A percentile compares a stretch with the other conserved stretches of the same genome.
Evolutionary conservation across 2,797 vertebrate genomes (phyloP).

Genomic region (Anas bahamensis): DNA sequence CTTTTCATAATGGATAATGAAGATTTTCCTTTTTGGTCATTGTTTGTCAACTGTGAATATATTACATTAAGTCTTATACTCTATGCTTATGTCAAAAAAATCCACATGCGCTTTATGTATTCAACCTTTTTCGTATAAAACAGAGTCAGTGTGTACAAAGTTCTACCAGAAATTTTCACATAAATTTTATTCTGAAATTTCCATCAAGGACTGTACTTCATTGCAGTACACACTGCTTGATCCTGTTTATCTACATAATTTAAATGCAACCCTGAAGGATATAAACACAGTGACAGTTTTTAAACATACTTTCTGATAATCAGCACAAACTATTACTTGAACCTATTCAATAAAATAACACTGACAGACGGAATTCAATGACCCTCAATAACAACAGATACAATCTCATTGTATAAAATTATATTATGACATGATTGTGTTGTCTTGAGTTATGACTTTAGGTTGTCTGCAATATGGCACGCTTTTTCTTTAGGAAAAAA

Average conservation of each 20-base stretch:
- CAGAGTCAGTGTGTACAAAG: not conserved
- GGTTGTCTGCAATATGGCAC: conserved; percentile 49
- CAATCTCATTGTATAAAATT: conserved; percentile 47
- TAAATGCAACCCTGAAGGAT: conserved; percentile 30
- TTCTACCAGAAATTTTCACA: not conserved
- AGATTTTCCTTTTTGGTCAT: not conserved
- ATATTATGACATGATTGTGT: conserved; percentile 44
- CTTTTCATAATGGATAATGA: not conserved
- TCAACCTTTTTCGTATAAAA: not conserved
- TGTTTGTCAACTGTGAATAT: not conserved
- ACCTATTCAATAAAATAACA: conserved; percentile 35
- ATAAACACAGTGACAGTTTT: conserved; percentile 52
- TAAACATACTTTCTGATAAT: conserved; percentile 54
- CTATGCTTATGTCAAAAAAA: not conserved
- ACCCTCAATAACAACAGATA: conserved; percentile 52
- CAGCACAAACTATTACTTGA: conserved; percentile 51
- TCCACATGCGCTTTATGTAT: not conserved
- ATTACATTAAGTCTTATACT: not conserved
- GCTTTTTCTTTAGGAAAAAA: conserved; percentile 1
- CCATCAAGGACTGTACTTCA: not conserved
- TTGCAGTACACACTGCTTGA: not conserved
- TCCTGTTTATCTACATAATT: conserved; percentile 56
- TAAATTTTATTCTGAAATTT: not conserved
- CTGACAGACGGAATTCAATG: conserved; percentile 54
- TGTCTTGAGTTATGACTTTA: conserved; percentile 47